Conservation (phyloP, 1,140 invertebrate genomes). For the Hyles vespertilio region DNA sequence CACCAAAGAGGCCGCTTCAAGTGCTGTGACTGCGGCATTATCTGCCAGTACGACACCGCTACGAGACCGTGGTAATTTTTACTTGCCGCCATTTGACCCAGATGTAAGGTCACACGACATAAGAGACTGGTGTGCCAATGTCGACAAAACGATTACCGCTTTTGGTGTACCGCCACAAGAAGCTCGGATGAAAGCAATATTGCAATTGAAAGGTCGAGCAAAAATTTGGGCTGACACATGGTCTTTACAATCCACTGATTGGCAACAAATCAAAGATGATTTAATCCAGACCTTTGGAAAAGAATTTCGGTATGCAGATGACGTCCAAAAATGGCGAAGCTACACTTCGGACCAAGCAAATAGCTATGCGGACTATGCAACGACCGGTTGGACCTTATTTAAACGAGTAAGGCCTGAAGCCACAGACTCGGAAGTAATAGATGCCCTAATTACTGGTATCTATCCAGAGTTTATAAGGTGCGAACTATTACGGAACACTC, state of each 20-base stretch:
- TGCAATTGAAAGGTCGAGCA: slow-evolving; percentile 27
- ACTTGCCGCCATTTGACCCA: slow-evolving; percentile 27
- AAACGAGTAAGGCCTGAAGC: slow-evolving; percentile 25
- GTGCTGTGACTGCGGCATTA: slow-evolving; percentile 20
- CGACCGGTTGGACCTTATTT: slow-evolving; percentile 24
- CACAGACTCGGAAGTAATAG: slow-evolving; percentile 19
- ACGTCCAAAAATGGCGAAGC: slow-evolving; percentile 28
- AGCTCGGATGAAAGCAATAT: slow-evolving; percentile 32
- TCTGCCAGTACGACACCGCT: slow-evolving; percentile 2
- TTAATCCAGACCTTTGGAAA: slow-evolving; percentile 25
- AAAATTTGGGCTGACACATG: slow-evolving; percentile 34
- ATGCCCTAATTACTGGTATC: slow-evolving; percentile 31
- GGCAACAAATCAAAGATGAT: slow-evolving; percentile 27
- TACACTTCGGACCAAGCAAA: slow-evolving; percentile 28
- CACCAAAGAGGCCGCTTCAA: slow-evolving; percentile 14
- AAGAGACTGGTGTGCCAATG: slow-evolving; percentile 33
- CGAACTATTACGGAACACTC: slow-evolving; percentile 28
- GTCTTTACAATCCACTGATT: slow-evolving; percentile 27
- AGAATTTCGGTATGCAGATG: slow-evolving; percentile 31
- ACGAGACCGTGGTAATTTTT: slow-evolving; percentile 18
- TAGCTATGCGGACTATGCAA: slow-evolving; percentile 30
- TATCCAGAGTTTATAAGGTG: slow-evolving; percentile 26
- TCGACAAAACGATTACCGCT: slow-evolving; percentile 22
- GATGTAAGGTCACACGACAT: slow-evolving; percentile 30
- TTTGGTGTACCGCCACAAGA: slow-evolving; percentile 27